phyloP scores from a whole-genome alignment of 2,888 invertebrate species.

The Lepetodrilus schrolli region DNA sequence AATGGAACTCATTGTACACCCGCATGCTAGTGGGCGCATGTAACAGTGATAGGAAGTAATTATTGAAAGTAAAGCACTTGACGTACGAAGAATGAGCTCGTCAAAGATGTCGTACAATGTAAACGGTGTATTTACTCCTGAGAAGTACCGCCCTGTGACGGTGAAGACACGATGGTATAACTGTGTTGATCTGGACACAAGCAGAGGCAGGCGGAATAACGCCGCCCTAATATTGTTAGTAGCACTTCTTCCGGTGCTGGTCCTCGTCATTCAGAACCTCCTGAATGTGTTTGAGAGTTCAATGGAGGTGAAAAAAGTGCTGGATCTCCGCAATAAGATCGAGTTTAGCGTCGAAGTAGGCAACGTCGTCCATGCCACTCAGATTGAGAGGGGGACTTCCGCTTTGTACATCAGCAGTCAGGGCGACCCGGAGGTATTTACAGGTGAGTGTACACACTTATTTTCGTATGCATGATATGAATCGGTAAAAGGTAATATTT shows the following conservation, averaged over 20 bases:
- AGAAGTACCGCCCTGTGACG: too few species aligned
- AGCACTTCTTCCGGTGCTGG: conserved; percentile 23
- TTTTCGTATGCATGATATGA: too few species aligned
- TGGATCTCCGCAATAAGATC: conserved; percentile 30
- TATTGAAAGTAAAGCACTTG: too few species aligned
- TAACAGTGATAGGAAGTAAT: too few species aligned
- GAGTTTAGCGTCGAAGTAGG: conserved; percentile 53
- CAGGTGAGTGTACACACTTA: neutral
- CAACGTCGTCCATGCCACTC: conserved; percentile 52
- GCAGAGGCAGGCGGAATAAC: conserved; percentile 27
- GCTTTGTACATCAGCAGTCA: conserved; percentile 55
- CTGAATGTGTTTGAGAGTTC: neutral
- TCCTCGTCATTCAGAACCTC: conserved; percentile 24
- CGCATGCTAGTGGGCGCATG: too few species aligned
- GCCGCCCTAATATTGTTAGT: conserved; percentile 15
- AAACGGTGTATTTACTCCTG: too few species aligned
- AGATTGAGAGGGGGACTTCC: conserved; percentile 60
- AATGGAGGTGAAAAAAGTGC: neutral
- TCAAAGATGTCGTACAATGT: too few species aligned
- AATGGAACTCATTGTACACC: too few species aligned
- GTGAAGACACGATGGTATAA: too few species aligned
- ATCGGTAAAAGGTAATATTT: too few species aligned
- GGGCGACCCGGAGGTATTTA: conserved; percentile 34
- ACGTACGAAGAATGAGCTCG: too few species aligned
- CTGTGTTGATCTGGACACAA: neutral